These are phyloP conservation scores for Ia io DNA, from an alignment of 2,113 vertebrate species.

Conservation along the genomic window DNA sequence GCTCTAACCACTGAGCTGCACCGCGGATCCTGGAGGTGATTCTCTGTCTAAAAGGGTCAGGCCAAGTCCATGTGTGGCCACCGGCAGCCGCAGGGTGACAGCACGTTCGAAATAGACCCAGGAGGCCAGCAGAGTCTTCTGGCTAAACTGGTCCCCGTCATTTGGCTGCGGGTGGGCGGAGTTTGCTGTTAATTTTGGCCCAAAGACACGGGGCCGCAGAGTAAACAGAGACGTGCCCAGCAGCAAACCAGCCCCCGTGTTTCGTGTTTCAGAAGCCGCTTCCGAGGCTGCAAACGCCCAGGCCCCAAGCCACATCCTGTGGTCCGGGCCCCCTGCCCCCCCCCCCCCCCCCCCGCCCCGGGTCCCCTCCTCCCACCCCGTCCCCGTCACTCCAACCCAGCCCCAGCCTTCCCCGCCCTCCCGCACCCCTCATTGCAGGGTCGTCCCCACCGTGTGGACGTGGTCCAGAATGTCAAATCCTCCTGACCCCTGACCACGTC, in stretches of 20 bases:
- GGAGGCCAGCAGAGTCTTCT: not conserved
- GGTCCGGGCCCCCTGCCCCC: not conserved
- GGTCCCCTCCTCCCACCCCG: no score
- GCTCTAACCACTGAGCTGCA: no score
- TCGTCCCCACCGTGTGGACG: no score
- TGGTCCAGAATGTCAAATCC: not conserved
- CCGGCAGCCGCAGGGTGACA: not conserved
- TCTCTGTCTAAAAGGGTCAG: not conserved
- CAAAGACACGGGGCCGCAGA: not conserved
- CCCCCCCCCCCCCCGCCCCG: no score
- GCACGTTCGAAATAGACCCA: slow-evolving; percentile 33
- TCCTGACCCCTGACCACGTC: no score
- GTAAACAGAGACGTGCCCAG: no score
- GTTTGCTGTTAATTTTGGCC: slow-evolving; percentile 54
- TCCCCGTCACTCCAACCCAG: no score
- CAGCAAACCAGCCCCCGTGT: no score
- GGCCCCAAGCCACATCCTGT: not conserved
- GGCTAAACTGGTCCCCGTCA: slow-evolving; percentile 11
- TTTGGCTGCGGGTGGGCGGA: not conserved
- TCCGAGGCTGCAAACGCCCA: fast-evolving
- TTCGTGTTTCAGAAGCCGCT: not conserved
- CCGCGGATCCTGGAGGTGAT: no score
- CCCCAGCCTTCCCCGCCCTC: not conserved
- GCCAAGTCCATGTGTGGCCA: not conserved
- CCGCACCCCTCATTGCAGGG: not conserved